Evolutionary conservation across 2,113 vertebrate species (phyloP).

Genomic region (Vireo altiloquus): DNA sequence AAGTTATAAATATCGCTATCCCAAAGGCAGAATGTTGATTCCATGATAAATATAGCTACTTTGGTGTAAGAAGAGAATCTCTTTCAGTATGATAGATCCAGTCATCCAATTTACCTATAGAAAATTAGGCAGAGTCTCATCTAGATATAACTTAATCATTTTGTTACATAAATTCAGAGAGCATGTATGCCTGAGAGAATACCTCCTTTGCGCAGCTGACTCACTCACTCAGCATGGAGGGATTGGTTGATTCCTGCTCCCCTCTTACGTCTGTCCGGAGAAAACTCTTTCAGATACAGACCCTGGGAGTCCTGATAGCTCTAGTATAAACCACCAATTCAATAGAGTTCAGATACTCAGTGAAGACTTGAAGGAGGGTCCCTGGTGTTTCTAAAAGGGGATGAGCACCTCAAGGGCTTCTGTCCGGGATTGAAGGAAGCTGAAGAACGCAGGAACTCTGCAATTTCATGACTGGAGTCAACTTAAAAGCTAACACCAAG

Average conservation of each 20-base stretch:
- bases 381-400: not conserved
- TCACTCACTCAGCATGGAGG: not conserved
- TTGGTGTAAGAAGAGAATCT: not conserved
- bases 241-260: not conserved
- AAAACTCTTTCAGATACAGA: not conserved
- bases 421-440: not conserved
- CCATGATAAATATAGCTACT: not conserved
- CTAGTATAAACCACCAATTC: not conserved
- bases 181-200: not conserved
- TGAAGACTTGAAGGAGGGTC: not conserved
- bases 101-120: not conserved
- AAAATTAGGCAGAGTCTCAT: not conserved
- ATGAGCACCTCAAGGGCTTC: accelerated
- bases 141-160: not conserved
- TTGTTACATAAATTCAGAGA: not conserved
- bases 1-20: not conserved
- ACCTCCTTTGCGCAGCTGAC: accelerated
- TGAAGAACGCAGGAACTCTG: not conserved
- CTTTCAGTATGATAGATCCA: not conserved
- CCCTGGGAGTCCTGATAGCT: not conserved
- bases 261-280: not conserved
- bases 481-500: not conserved
- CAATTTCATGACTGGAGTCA: not conserved
- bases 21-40: not conserved
- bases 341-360: not conserved